A percentile compares a stretch with the other conserved stretches of the same genome.
phyloP scores from a whole-genome alignment of 2,113 vertebrate genomes.

The Rynchops niger region DNA sequence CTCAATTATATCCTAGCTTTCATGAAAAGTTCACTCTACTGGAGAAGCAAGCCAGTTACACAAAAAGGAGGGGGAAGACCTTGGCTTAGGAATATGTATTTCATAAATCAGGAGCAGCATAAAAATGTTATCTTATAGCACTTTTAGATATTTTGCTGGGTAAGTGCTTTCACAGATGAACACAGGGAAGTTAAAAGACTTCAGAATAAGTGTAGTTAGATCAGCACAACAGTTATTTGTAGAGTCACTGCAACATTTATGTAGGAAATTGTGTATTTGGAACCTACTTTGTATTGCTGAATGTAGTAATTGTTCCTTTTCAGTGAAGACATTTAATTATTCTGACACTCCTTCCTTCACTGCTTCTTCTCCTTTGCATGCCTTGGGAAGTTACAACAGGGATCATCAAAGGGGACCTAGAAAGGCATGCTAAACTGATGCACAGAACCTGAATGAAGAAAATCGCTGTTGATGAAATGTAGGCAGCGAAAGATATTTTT shows the following conservation, averaged over 20 bases:
- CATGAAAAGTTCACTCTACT: constrained; percentile 70
- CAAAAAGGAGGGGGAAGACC: constrained; percentile 3
- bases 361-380: neutral
- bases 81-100: constrained; percentile 60
- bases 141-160: constrained; percentile 39
- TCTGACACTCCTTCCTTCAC: neutral
- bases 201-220: constrained; percentile 33
- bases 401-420: neutral
- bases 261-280: constrained; percentile 12
- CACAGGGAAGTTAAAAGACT: neutral
- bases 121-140: constrained; percentile 53
- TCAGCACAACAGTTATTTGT: constrained; percentile 5
- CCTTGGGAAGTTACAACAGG: neutral
- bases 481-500: neutral
- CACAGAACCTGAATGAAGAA: neutral
- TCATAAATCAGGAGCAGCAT: constrained; percentile 52
- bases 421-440: neutral
- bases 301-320: constrained; percentile 20
- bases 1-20: constrained; percentile 74
- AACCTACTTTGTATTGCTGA: constrained; percentile 1
- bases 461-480: neutral
- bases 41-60: constrained; percentile 56
- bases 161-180: constrained; percentile 53
- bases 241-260: neutral
- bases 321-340: constrained; percentile 35